phyloP scores from a whole-genome alignment of 2,888 invertebrate genomes.

The Pristionchus entomophagus region DNA sequence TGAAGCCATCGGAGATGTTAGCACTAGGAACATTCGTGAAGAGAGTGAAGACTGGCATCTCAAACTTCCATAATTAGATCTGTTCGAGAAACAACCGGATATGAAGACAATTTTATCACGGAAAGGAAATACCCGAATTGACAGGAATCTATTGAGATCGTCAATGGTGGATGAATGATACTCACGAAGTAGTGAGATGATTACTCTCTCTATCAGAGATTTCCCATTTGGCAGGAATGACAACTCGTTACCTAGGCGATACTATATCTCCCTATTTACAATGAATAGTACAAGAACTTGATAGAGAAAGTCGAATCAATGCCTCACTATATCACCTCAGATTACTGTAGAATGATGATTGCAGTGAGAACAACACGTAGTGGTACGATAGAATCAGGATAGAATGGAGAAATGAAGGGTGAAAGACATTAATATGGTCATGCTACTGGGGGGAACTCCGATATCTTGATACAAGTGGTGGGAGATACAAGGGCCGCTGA shows the following conservation, averaged over 20 bases:
- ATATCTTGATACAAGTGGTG: slow-evolving; percentile 36
- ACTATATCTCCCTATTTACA: slow-evolving; percentile 32
- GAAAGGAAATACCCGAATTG: neutral
- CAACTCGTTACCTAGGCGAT: slow-evolving; percentile 38
- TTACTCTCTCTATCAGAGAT: neutral
- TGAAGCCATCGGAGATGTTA: too few relatives aligned
- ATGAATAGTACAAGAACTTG: slow-evolving; percentile 25
- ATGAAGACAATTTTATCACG: too few relatives aligned
- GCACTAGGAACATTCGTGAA: too few relatives aligned
- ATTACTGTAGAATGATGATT: neutral
- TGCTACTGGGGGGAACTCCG: slow-evolving; percentile 44
- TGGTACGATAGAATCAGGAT: neutral
- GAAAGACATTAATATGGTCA: neutral
- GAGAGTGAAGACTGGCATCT: too few relatives aligned
- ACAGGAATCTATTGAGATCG: neutral
- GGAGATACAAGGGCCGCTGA: neutral
- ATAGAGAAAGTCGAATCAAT: neutral
- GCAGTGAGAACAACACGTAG: neutral
- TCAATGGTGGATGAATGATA: neutral
- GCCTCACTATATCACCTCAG: neutral
- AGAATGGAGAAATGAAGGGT: neutral
- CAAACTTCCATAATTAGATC: too few relatives aligned
- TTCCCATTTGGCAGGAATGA: neutral
- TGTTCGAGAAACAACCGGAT: too few relatives aligned
- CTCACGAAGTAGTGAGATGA: neutral